Evolutionary conservation across 2,113 vertebrate species (phyloP).

Genomic region (Leucopternis melanops): DNA sequence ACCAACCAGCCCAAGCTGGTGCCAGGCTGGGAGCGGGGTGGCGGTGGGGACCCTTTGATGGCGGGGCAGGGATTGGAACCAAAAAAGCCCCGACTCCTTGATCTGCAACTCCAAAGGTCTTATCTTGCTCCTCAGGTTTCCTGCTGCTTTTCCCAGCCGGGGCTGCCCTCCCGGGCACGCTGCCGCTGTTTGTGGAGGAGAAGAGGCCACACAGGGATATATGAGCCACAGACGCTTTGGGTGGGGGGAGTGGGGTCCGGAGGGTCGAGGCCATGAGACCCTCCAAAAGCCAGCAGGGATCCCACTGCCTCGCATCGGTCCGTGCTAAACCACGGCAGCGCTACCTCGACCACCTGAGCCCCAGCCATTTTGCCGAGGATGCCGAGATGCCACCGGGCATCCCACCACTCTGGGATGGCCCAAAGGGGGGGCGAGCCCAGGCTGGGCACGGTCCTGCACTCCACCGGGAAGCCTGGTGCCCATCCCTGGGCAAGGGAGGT

Average conservation of each 20-base stretch:
- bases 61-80: fast-evolving
- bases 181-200: neutral
- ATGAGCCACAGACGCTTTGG: neutral
- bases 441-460: fast-evolving
- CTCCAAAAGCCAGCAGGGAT: neutral
- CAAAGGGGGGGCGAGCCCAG: neutral
- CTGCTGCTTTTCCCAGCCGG: neutral
- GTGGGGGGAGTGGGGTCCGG: neutral
- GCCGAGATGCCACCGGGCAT: neutral
- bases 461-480: fast-evolving
- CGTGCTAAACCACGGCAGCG: neutral
- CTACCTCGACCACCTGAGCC: fast-evolving
- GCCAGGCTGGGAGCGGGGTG: neutral
- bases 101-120: neutral
- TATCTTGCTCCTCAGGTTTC: conserved; percentile 21
- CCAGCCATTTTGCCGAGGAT: neutral
- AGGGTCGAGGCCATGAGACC: neutral
- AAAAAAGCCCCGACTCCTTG: neutral
- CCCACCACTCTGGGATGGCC: neutral
- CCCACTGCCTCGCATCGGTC: neutral
- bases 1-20: neutral
- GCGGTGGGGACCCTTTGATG: neutral
- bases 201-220: neutral
- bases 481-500: neutral
- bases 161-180: neutral